Conservation (phyloP, 53 echinoderm and acorn worm species). For the Holothuria leucospilota region DNA sequence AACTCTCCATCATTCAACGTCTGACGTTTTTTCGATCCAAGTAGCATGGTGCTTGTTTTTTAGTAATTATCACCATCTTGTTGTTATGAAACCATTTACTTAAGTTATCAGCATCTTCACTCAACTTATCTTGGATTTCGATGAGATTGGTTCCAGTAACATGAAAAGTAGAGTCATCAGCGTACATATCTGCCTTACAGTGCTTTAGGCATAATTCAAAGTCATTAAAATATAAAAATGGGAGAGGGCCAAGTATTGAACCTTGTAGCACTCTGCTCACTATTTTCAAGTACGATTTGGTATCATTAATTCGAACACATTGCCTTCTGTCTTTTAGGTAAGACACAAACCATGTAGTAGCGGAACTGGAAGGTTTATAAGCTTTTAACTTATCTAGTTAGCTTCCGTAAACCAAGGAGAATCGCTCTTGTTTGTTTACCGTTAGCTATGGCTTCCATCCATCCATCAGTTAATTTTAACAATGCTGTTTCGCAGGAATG, state of each 20-base stretch:
- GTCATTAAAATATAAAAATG: neutral
- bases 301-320: constrained; percentile 8
- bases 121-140: neutral
- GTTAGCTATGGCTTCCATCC: no score
- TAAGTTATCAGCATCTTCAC: constrained; percentile 7
- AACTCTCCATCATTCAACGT: neutral
- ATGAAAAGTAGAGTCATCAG: no score
- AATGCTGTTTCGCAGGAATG: no score
- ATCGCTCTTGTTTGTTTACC: neutral
- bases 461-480: no score
- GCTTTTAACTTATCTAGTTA: no score
- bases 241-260: neutral
- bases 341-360: constrained; percentile 17
- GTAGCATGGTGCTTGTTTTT: neutral
- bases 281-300: neutral
- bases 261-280: constrained; percentile 10
- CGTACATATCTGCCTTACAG: neutral
- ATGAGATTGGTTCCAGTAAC: no score
- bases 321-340: constrained; percentile 6
- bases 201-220: constrained; percentile 15
- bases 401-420: constrained; percentile 8
- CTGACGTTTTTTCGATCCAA: neutral
- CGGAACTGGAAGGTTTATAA: neutral
- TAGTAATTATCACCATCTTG: neutral
- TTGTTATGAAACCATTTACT: no score